Conservation (phyloP, 2,888 invertebrate species). For the Trichopria drosophilae region DNA sequence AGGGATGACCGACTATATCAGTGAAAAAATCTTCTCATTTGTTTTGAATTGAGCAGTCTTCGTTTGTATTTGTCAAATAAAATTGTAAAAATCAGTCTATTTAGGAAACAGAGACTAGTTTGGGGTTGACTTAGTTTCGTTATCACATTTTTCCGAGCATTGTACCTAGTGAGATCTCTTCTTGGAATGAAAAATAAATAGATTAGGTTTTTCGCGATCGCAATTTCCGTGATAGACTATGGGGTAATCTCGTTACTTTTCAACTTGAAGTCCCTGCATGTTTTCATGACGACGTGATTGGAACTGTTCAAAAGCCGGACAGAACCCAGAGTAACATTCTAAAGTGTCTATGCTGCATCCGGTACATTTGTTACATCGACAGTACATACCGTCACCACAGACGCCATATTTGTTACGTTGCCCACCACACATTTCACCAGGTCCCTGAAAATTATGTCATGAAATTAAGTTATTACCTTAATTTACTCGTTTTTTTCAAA, state of each 20-base stretch:
- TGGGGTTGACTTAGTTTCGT: too few relatives aligned
- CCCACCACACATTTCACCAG: conserved; percentile 57
- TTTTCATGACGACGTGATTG: conserved; percentile 33
- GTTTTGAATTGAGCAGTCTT: too few relatives aligned
- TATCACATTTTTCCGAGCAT: conserved; percentile 22
- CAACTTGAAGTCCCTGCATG: conserved; percentile 33
- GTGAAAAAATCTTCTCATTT: too few relatives aligned
- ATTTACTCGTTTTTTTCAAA: neutral
- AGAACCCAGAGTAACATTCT: conserved; percentile 40
- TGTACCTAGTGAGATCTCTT: conserved; percentile 38
- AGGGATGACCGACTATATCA: too few relatives aligned
- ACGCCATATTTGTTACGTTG: conserved; percentile 49
- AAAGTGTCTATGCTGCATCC: conserved; percentile 54
- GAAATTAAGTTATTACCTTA: neutral
- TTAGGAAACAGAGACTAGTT: too few relatives aligned
- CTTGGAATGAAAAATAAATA: conserved; percentile 35
- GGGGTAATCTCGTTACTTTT: conserved; percentile 38
- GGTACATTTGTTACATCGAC: conserved; percentile 54
- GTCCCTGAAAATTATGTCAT: conserved; percentile 51
- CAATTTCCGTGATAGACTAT: neutral
- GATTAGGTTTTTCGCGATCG: conserved; percentile 5
- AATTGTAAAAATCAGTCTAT: too few relatives aligned
- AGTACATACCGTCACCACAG: conserved; percentile 56
- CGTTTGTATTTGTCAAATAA: too few relatives aligned
- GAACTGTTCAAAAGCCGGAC: conserved; percentile 36